These are phyloP conservation scores for Alouatta palliata DNA, from an alignment of 2,113 vertebrate genomes.

Conservation along the genomic window DNA sequence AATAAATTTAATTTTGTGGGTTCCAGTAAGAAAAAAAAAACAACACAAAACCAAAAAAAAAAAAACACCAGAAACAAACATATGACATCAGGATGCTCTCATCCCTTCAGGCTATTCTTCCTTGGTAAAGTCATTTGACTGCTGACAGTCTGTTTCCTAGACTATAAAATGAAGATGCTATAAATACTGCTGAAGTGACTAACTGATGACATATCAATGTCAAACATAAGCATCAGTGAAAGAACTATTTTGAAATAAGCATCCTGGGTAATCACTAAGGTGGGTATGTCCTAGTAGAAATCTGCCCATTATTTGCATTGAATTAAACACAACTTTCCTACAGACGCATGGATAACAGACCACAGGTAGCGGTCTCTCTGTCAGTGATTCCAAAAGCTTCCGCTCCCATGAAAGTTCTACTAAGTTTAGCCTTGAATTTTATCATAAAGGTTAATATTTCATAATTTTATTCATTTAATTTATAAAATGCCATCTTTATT, in stretches of 20 bases:
- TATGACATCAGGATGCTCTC: not conserved
- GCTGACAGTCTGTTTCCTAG: slow-evolving; percentile 26
- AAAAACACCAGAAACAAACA: not conserved
- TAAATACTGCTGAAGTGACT: slow-evolving; percentile 20
- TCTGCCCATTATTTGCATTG: slow-evolving; percentile 1
- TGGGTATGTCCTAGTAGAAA: not conserved
- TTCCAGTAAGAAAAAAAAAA: not conserved
- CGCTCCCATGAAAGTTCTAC: not conserved
- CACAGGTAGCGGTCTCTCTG: not conserved
- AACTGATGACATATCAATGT: not conserved
- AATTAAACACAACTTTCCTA: slow-evolving; percentile 44
- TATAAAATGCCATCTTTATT: not conserved
- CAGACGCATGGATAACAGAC: not conserved
- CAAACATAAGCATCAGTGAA: slow-evolving; percentile 50
- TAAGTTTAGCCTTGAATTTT: slow-evolving; percentile 19
- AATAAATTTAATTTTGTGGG: slow-evolving; percentile 14
- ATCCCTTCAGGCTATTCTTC: slow-evolving; percentile 15
- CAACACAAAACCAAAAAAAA: not conserved
- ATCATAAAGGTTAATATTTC: slow-evolving; percentile 2
- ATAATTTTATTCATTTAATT: slow-evolving; percentile 21
- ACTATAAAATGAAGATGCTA: slow-evolving; percentile 37
- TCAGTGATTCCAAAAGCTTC: not conserved
- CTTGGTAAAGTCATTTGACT: slow-evolving; percentile 38
- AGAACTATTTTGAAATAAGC: slow-evolving; percentile 46
- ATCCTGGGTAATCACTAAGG: slow-evolving; percentile 5